Evolutionary conservation across 2,888 invertebrate genomes (phyloP).

Genomic region (Onchidella celtica): DNA sequence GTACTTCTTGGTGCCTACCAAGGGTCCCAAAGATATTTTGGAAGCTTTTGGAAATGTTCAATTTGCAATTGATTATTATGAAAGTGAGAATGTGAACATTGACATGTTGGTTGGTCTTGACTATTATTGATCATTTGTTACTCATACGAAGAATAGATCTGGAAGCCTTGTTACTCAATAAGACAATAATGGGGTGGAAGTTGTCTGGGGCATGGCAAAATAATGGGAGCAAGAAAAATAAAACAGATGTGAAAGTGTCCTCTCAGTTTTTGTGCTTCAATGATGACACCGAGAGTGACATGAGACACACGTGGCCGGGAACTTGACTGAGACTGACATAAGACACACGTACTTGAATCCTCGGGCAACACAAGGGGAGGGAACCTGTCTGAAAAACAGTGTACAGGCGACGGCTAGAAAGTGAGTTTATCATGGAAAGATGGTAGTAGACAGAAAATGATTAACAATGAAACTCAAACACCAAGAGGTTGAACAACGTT

Average conservation of each 20-base stretch:
- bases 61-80: too few species aligned
- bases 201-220: conserved; percentile 12
- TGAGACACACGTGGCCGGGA: too few species aligned
- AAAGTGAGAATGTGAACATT: neutral
- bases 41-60: too few species aligned
- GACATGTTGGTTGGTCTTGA: conserved; percentile 3
- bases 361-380: neutral
- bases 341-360: too few species aligned
- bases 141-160: neutral
- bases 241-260: neutral
- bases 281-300: too few species aligned
- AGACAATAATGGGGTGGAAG: conserved; percentile 23
- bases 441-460: neutral
- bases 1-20: too few species aligned
- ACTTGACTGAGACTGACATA: too few species aligned
- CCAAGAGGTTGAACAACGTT: neutral
- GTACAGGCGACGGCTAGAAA: neutral
- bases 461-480: neutral
- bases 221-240: neutral
- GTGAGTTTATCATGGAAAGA: conserved; percentile 8
- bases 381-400: neutral
- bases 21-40: too few species aligned
- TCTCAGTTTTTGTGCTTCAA: neutral
- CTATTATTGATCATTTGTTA: neutral
- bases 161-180: conserved; percentile 5